Evolutionary conservation across 2,797 vertebrate species (phyloP).

Genomic region (Loriculus beryllinus): DNA sequence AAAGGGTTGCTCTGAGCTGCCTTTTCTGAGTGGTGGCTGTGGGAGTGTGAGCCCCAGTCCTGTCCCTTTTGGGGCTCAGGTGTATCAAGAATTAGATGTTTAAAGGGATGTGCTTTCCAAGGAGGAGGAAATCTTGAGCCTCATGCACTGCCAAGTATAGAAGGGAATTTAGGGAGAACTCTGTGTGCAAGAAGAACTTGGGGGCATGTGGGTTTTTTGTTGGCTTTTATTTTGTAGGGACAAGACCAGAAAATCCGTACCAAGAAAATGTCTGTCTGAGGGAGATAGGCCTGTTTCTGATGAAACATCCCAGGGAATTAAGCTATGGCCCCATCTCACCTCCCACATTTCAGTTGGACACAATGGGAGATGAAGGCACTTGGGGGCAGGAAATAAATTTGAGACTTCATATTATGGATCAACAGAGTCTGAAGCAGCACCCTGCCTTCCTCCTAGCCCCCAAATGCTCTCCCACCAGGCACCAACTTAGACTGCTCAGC

Average conservation of each 20-base stretch:
- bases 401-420: background rate
- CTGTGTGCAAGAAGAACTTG: background rate
- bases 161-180: background rate
- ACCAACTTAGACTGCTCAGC: accelerated
- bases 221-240: background rate
- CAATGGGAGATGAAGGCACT: background rate
- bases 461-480: background rate
- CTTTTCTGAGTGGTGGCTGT: background rate
- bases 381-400: background rate
- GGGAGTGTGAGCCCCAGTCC: background rate
- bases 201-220: accelerated
- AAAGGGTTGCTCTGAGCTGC: background rate
- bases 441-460: background rate
- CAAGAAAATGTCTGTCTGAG: background rate
- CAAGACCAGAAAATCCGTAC: background rate
- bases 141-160: background rate
- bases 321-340: background rate
- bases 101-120: background rate
- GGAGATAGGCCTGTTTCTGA: background rate
- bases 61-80: accelerated
- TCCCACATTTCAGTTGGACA: background rate
- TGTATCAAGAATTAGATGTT: background rate
- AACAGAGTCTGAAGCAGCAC: background rate
- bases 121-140: background rate
- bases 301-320: background rate